These are phyloP conservation scores for Stichodactyla mertensii DNA, from an alignment of 64 coral and sea anemone species.

Conservation along the genomic window DNA sequence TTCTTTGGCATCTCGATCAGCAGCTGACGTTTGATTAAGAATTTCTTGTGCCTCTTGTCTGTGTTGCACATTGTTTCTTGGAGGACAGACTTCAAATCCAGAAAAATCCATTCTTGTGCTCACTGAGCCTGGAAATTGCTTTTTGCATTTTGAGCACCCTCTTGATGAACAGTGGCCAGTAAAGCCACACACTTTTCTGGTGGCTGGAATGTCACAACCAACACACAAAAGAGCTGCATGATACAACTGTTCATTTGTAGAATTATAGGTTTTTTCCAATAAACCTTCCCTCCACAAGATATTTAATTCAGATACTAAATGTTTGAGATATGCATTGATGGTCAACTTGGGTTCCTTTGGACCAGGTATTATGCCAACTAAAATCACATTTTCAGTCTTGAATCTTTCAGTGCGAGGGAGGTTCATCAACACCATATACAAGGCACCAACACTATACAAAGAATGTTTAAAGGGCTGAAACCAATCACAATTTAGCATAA, in stretches of 20 bases:
- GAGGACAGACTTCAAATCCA: no score
- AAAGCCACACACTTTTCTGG: slow-evolving; percentile 53
- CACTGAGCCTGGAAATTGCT: slow-evolving; percentile 1
- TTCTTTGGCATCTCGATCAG: no score
- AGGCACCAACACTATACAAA: slow-evolving; percentile 12
- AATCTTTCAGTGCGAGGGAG: slow-evolving; percentile 23
- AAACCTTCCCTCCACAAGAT: slow-evolving; percentile 41
- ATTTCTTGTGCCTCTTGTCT: no score
- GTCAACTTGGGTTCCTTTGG: slow-evolving; percentile 34
- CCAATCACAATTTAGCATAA: slow-evolving; percentile 51
- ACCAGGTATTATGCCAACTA: slow-evolving; percentile 44
- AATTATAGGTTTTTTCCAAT: not conserved
- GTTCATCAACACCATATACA: slow-evolving; percentile 42
- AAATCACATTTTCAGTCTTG: slow-evolving; percentile 32
- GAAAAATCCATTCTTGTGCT: no score
- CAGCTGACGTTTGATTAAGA: no score
- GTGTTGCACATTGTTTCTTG: no score
- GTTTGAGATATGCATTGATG: slow-evolving; percentile 22
- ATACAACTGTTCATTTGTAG: not conserved
- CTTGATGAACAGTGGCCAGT: slow-evolving; percentile 21
- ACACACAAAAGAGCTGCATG: slow-evolving; percentile 50
- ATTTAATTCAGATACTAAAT: slow-evolving; percentile 32
- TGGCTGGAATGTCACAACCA: slow-evolving; percentile 40
- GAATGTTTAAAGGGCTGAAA: slow-evolving; percentile 47
- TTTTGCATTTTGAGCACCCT: slow-evolving; percentile 28